Conservation (phyloP, 2,113 vertebrate species). For the Plotosus lineatus region DNA sequence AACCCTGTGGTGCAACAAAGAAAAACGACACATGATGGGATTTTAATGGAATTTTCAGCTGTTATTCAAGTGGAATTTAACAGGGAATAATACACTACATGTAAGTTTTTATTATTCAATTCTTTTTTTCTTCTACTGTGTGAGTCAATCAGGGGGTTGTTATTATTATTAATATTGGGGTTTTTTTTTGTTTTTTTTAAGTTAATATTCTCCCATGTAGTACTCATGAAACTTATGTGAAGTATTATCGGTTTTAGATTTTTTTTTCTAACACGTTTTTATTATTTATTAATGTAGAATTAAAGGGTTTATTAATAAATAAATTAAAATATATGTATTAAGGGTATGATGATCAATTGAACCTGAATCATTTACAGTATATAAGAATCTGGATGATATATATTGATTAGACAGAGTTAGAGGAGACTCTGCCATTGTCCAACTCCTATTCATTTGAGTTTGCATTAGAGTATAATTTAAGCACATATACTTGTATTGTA, state of each 20-base stretch:
- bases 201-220: too few relatives aligned
- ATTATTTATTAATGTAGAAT: too few relatives aligned
- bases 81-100: slow-evolving; percentile 37
- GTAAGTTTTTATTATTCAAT: slow-evolving; percentile 57
- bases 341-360: too few relatives aligned
- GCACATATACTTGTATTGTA: background rate
- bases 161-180: too few relatives aligned
- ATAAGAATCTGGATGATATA: slow-evolving; percentile 47
- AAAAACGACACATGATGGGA: background rate
- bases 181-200: too few relatives aligned
- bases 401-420: slow-evolving; percentile 41
- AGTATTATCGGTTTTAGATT: background rate
- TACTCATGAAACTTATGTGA: too few relatives aligned
- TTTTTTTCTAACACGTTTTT: background rate
- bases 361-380: too few relatives aligned
- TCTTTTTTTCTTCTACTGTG: background rate
- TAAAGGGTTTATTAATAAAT: too few relatives aligned
- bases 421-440: slow-evolving; percentile 4
- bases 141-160: too few relatives aligned
- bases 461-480: background rate
- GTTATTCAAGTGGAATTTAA: background rate
- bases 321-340: too few relatives aligned
- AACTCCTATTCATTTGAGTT: background rate
- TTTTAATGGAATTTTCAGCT: background rate
- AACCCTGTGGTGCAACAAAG: background rate